Percentiles rank a stretch among this genome's conserved stretches.
These are phyloP conservation scores for Sceloporus undulatus DNA, from an alignment of 2,113 vertebrate species.

Conservation along the genomic window DNA sequence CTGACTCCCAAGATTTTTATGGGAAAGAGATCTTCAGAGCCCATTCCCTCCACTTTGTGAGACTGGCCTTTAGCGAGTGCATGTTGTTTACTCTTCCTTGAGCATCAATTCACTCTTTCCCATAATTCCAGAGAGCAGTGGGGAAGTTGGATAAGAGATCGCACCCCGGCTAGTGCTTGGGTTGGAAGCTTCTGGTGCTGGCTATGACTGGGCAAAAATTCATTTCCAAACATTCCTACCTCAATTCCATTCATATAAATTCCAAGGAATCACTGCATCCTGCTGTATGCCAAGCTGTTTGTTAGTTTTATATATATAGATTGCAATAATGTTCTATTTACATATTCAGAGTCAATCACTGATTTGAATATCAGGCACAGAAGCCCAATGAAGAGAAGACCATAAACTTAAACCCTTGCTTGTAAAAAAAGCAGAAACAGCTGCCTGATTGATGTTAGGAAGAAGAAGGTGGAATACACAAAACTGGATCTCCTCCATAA, in stretches of 20 bases:
- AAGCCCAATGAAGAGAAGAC: no score
- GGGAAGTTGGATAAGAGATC: neutral
- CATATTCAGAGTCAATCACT: no score
- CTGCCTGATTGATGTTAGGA: no score
- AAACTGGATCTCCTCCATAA: no score
- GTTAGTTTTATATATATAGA: no score
- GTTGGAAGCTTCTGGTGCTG: no score
- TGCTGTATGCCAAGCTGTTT: no score
- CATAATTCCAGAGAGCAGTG: neutral
- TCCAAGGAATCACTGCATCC: neutral
- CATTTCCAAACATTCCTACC: neutral
- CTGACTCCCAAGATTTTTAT: neutral
- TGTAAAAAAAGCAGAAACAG: no score
- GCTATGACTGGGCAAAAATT: neutral
- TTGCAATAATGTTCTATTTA: no score
- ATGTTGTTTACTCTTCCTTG: neutral
- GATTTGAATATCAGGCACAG: no score
- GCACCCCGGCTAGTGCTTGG: neutral
- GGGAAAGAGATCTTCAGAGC: neutral
- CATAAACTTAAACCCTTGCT: no score
- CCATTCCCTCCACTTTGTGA: neutral
- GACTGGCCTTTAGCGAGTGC: neutral
- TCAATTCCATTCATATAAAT: neutral
- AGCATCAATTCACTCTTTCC: neutral
- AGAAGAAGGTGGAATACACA: no score